These are phyloP conservation scores for Xylophagus ater DNA, from an alignment of 2,888 invertebrate species.

Conservation along the genomic window DNA sequence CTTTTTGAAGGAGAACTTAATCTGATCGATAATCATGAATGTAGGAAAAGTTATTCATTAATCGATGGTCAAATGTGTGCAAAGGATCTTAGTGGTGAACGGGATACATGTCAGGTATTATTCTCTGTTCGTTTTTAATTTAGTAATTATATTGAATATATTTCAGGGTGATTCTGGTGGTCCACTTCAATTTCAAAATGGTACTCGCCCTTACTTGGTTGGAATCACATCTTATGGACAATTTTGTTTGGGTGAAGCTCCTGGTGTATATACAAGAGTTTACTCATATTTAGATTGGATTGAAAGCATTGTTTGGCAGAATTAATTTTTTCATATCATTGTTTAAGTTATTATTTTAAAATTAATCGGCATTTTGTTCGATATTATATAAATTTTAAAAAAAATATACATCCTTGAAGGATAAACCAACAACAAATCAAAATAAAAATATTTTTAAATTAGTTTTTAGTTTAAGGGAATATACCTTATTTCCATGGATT, in stretches of 20 bases:
- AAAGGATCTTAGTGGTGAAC: slow-evolving; percentile 25
- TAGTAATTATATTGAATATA: too few relatives aligned
- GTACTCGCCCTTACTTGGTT: slow-evolving; percentile 13
- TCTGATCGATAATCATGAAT: slow-evolving; percentile 28
- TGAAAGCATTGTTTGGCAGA: slow-evolving; percentile 8
- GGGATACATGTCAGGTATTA: slow-evolving; percentile 34
- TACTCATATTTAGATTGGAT: slow-evolving; percentile 16
- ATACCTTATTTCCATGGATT: too few relatives aligned
- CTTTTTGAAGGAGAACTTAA: slow-evolving; percentile 31
- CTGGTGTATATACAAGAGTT: slow-evolving; percentile 15
- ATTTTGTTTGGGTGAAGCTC: slow-evolving; percentile 13
- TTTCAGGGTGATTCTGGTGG: slow-evolving; percentile 24
- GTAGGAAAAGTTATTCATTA: slow-evolving; percentile 26
- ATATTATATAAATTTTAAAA: too few relatives aligned
- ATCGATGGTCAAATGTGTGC: slow-evolving; percentile 32
- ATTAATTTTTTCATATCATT: too few relatives aligned
- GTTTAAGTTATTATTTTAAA: too few relatives aligned
- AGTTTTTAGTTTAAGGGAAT: too few relatives aligned
- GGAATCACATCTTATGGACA: slow-evolving; percentile 21
- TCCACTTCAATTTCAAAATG: slow-evolving; percentile 13
- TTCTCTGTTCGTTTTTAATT: too few relatives aligned
- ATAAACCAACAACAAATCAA: too few relatives aligned
- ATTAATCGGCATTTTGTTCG: too few relatives aligned
- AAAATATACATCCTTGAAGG: too few relatives aligned
- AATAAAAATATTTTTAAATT: too few relatives aligned